Evolutionary conservation across 37 sponge, comb jelly and placozoan species (phyloP).

Genomic region (Chondrilla cf. caribensis): DNA sequence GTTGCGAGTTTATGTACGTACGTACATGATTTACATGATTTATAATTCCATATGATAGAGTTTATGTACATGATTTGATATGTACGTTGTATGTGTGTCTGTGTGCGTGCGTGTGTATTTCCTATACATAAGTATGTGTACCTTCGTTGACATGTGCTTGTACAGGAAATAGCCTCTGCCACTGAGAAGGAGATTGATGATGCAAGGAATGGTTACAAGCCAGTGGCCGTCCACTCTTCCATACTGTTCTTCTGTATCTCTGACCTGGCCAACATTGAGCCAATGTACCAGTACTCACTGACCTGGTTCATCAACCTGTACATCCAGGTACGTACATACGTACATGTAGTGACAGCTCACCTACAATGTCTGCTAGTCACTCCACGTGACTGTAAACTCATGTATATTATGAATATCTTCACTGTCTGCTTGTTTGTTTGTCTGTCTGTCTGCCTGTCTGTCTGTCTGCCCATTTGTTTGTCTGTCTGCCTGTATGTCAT

Average conservation of each 20-base stretch:
- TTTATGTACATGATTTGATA: background rate
- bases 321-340: constrained; percentile 49
- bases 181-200: constrained; percentile 97
- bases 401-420: background rate
- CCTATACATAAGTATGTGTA: no score
- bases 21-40: background rate
- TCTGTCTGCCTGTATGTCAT: no score
- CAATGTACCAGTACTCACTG: constrained; percentile 98
- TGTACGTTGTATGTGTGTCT: background rate
- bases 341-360: background rate
- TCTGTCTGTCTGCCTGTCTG: background rate
- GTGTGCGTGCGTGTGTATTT: background rate
- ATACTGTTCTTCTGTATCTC: constrained; percentile 97
- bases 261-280: constrained; percentile 96
- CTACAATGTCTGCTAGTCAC: no score
- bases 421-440: background rate
- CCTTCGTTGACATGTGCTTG: no score
- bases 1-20: background rate
- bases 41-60: background rate
- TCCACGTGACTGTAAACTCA: background rate
- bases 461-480: no score
- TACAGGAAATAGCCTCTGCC: constrained; percentile 75
- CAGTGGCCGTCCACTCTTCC: constrained; percentile 91
- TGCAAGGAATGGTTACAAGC: constrained; percentile 94
- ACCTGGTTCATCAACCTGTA: constrained; percentile 97